A percentile compares a stretch with the other conserved stretches of the same genome.
Conservation (phyloP, 1,140 invertebrate species). For the Leptinotarsa undecemlineata region DNA sequence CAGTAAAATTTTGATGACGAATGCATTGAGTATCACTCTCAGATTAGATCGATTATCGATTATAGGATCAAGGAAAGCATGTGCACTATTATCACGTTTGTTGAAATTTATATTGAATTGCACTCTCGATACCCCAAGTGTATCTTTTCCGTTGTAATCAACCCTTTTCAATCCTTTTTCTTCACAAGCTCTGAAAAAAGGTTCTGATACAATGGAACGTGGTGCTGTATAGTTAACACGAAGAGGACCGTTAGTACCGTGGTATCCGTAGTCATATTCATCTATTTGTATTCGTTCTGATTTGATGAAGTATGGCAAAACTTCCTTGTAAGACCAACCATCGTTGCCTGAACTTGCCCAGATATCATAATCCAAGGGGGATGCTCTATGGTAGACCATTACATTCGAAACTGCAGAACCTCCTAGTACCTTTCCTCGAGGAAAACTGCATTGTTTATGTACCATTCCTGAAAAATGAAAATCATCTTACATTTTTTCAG, state of each 20-base stretch:
- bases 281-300: conserved; percentile 70
- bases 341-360: conserved; percentile 75
- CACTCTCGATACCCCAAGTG: conserved; percentile 66
- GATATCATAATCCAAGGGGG: conserved; percentile 63
- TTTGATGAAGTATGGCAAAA: conserved; percentile 81
- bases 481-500: no score
- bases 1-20: conserved; percentile 23
- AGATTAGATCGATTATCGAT: conserved; percentile 24
- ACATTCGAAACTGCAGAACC: conserved; percentile 82
- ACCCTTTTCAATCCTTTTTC: conserved; percentile 59
- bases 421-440: conserved; percentile 68
- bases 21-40: conserved; percentile 17
- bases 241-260: conserved; percentile 62
- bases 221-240: conserved; percentile 41
- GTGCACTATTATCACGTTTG: conserved; percentile 59
- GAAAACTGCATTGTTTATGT: conserved; percentile 62
- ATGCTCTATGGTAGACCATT: conserved; percentile 85
- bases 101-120: conserved; percentile 66
- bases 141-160: conserved; percentile 69
- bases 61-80: conserved; percentile 56
- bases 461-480: conserved; percentile 55
- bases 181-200: conserved; percentile 66
- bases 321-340: conserved; percentile 81
- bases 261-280: conserved; percentile 57
- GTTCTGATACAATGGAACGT: conserved; percentile 58